Conservation (phyloP, 2,888 invertebrate species). For the Rhingia rostrata region DNA sequence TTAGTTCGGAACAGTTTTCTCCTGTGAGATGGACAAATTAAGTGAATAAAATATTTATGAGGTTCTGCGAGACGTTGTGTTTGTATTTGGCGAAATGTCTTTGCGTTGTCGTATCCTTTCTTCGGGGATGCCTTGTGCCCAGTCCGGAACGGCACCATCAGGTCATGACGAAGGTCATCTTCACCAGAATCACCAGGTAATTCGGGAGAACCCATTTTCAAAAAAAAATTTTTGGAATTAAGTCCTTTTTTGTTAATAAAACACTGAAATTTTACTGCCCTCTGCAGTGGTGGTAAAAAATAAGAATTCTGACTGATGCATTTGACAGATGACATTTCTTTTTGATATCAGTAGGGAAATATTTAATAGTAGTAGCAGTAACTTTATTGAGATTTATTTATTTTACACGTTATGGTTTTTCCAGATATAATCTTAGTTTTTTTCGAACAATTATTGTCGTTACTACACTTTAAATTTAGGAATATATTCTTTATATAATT, state of each 20-base stretch:
- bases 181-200: slow-evolving; percentile 80
- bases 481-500: no score
- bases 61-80: slow-evolving; percentile 61
- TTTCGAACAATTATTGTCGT: no score
- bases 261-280: neutral
- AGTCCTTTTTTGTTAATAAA: slow-evolving; percentile 1
- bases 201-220: slow-evolving; percentile 81
- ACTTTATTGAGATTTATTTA: no score
- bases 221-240: neutral
- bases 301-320: neutral
- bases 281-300: slow-evolving; percentile 11
- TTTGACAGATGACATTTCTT: slow-evolving; percentile 14
- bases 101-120: slow-evolving; percentile 83
- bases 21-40: slow-evolving; percentile 51
- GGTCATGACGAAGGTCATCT: slow-evolving; percentile 83
- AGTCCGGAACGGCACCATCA: slow-evolving; percentile 85
- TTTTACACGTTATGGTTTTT: no score
- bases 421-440: no score
- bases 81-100: slow-evolving; percentile 57
- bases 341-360: neutral
- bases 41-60: slow-evolving; percentile 70
- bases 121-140: slow-evolving; percentile 87
- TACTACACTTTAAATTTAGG: no score
- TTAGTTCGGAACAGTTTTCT: slow-evolving; percentile 61
- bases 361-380: slow-evolving; percentile 17